Evolutionary conservation across 2,797 vertebrate genomes (phyloP), one percentile per base, ranked within the genome.

Genomic region (Pseudomugil gertrudae): DNA sequence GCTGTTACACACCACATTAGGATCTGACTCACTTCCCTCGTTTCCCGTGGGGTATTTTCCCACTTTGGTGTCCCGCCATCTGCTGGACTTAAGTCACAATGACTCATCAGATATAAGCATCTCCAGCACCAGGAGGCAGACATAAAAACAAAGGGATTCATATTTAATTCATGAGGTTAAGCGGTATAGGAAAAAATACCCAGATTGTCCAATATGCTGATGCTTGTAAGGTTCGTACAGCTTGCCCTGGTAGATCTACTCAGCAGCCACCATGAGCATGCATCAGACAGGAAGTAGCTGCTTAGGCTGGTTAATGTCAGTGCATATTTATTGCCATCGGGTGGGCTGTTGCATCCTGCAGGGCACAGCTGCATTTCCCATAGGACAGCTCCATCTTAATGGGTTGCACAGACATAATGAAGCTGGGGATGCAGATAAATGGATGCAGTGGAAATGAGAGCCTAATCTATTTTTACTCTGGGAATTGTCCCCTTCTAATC

Each of bases 141-240:
- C 67, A 32, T 19, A 1, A 61, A 77, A 76, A 83, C 66, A 70
- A 74, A 74, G 14, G 59, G 24, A 57, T 33, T 83, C 75, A 88
- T 89, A 75, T 83, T 89, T 89, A 83, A 92, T 87, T 81, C 76
- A 90, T 85, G 40, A 76, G 57, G 59, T 57, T 54, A 19, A 48
- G 43, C 21, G 14, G 3, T 33, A 23, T 5, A 51, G 4, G 56
- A 32, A 9, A 9, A 32, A 56, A 72, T 75, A 36, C 66, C 1
- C 53, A 43, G 54, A 69, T 72, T 66, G 69, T 48, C 60, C 4
- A 7, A 72, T 76, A 63, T 0, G 51, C 23, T 14, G 59, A 53
- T 61, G 64, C 36, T 59, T 32, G 30, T 52, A 57, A 69, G 68
- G 72, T 52, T 52, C 54, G 29, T 0, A 0, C 47, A 61, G 66